Evolutionary conservation across 30 jellyfish, hydroid and myxozoan species (phyloP).

Genomic region (Aurelia sp.): DNA sequence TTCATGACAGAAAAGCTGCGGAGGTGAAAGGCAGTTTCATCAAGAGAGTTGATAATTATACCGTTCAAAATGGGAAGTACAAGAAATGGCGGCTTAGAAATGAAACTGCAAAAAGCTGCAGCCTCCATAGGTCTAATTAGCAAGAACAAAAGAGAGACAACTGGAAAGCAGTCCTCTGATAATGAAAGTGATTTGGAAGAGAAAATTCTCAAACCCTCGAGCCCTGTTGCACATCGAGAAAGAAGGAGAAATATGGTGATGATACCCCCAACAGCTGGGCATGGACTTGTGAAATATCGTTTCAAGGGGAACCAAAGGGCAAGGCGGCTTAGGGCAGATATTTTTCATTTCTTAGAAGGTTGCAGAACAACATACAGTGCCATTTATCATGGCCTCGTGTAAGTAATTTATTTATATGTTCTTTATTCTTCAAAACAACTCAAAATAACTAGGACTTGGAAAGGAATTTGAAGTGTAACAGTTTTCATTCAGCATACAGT

Average conservation of each 20-base stretch:
- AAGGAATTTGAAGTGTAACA: too few relatives aligned
- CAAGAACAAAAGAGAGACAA: constrained; percentile 9
- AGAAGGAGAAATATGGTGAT: neutral
- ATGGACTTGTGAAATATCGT: constrained; percentile 22
- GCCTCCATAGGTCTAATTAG: constrained; percentile 32
- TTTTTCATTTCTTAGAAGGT: constrained; percentile 70
- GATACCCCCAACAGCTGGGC: constrained; percentile 27
- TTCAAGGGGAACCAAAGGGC: constrained; percentile 24
- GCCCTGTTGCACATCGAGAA: constrained; percentile 23
- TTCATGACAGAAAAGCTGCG: too few relatives aligned
- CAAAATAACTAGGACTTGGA: too few relatives aligned
- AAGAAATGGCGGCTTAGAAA: constrained; percentile 55
- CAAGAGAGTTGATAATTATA: constrained; percentile 1
- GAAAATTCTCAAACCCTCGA: constrained; percentile 44
- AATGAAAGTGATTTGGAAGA: constrained; percentile 54
- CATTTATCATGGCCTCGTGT: constrained; percentile 59
- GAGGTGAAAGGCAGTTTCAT: neutral
- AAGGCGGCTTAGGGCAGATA: constrained; percentile 62
- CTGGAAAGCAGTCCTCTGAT: constrained; percentile 12
- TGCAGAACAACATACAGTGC: constrained; percentile 43
- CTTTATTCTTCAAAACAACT: too few relatives aligned
- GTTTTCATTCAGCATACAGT: too few relatives aligned
- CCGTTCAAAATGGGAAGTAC: constrained; percentile 17
- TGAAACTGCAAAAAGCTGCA: constrained; percentile 44
- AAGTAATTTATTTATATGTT: constrained; percentile 10